phyloP scores from a whole-genome alignment of 2,113 vertebrate species.

The Nycticryphes semicollaris region DNA sequence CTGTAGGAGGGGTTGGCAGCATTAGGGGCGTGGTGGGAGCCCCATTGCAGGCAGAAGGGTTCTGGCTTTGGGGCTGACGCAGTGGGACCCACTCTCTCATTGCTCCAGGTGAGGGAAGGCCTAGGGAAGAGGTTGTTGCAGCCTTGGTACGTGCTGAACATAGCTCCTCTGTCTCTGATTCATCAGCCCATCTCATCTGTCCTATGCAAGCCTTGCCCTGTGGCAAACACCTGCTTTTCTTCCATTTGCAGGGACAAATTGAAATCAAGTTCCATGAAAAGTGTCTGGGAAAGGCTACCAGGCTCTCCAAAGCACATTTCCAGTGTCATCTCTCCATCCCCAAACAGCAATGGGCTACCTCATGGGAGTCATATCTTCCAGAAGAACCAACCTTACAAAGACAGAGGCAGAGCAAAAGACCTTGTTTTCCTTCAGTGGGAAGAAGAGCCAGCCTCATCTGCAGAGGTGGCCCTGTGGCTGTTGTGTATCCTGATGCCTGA shows the following conservation, averaged over 20 bases:
- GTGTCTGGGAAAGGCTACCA: not conserved
- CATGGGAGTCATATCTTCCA: not conserved
- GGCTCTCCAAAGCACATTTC: not conserved
- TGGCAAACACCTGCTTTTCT: not conserved
- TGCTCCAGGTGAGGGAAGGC: fast-evolving
- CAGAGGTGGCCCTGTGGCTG: not conserved
- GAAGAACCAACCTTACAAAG: not conserved
- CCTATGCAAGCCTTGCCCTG: not conserved
- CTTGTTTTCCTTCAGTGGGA: not conserved
- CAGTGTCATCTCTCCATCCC: not conserved
- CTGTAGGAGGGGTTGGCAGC: not conserved
- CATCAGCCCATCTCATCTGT: not conserved
- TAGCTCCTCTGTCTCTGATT: not conserved
- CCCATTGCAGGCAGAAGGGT: not conserved
- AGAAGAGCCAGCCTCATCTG: not conserved
- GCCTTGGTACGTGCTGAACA: not conserved
- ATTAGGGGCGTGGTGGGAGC: not conserved
- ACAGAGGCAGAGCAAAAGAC: not conserved
- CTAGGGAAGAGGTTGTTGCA: not conserved
- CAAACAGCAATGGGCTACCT: not conserved
- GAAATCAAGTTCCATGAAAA: not conserved
- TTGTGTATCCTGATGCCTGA: not conserved
- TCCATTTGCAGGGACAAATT: not conserved
- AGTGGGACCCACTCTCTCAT: not conserved
- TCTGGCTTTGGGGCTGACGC: not conserved